Base-by-base conservation (phyloP, 2,113 vertebrate species). In the Bagarius yarrelli region DNA sequence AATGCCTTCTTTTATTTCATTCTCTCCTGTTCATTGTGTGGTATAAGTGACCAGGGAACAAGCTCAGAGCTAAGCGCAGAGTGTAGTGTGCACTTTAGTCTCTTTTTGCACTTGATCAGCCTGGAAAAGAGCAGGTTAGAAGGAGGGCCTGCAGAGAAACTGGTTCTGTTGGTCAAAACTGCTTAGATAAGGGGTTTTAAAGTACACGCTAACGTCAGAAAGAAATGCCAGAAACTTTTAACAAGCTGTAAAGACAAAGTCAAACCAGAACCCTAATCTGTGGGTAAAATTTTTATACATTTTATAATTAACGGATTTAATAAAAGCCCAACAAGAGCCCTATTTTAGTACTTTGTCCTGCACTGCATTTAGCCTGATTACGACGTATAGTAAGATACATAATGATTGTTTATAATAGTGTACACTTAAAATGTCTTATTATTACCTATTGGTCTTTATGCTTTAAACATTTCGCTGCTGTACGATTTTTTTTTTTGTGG, bases 51-150 rank as follows among this genome's bases (percentile, higher is more conserved):
- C 16, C 50, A 66, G 59, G 60, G 71, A 50, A 75, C 52, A 16
- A 44, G 75, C 32, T 66, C 59, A 75, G 44, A 55, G 40, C n/a
- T 23, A 50, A 55, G 19, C 52, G n/a, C 78, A 72, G 27, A n/a
- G 52, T 60, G 70, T 56, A 55, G 3, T 66, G 60, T 53, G 23
- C 11, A 14, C 27, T 59, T 60, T 72, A 60, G 8, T 69, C 36
- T 55, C 8, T 11, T 25, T 15, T 13, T 50, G 15, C 18, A 27
- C 19, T 40, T 56, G 16, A 5, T 75, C 47, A 47, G 56, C 21
- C 44, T 80, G 44, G 61, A 71, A 80, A 23, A 61, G 40, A 61
- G 30, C 27, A 6, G 23, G 21, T 3, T 55, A 74, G 14, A 47
- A 30, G 2, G 36, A 73, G 21, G 25, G 11, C 32, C 8, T 18